Base-by-base conservation (phyloP, 1,140 invertebrate species). In the Ruditapes philippinarum region DNA sequence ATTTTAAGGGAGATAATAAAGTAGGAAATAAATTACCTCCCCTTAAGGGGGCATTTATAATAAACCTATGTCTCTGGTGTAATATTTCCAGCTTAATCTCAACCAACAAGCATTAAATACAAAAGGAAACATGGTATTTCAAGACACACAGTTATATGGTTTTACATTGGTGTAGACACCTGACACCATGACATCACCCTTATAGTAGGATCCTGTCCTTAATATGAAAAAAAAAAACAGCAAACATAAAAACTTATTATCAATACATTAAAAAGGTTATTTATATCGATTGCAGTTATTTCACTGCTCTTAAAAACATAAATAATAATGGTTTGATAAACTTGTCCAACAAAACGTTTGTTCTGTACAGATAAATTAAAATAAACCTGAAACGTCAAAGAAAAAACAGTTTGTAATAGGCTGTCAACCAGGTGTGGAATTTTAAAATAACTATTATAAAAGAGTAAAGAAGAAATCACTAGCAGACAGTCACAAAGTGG, bases 61-160 rank as follows among this genome's bases (percentile, higher is more conserved):
- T 40, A 31, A 70, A 70, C 36, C 65, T 31, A 4, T 65, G 19
- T 70, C 36, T 70, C 65, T 38, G 28, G 22, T n/a, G 25, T 62
- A 28, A 28, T 28, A 7, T 19, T 28, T 25, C 1, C 28, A 28
- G 4, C 28, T 1, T 0, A 19, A 70, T 70, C 65, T 70, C 65
- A 4, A 70, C 65, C 33, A 65, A 70, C 38, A 36, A 70, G 33
- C 65, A 70, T 19, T 70, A 38, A 70, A 70, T 70, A 70, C 65
- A 38, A 38, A 70, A 42, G 74, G 51, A 78, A 78, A 42, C 28
- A 78, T 54, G 51, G 28, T 33, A 22, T 70, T 70, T 31, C 74
- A 51, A 78, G 28, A 78, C 74, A 51, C 74, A 78, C 74, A 78
- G 40, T 78, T 78, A 22, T 12, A 1, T 22, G 19, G 49, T 22